Base-by-base conservation (phyloP, 2,797 vertebrate species). In the Scleropages formosus region DNA sequence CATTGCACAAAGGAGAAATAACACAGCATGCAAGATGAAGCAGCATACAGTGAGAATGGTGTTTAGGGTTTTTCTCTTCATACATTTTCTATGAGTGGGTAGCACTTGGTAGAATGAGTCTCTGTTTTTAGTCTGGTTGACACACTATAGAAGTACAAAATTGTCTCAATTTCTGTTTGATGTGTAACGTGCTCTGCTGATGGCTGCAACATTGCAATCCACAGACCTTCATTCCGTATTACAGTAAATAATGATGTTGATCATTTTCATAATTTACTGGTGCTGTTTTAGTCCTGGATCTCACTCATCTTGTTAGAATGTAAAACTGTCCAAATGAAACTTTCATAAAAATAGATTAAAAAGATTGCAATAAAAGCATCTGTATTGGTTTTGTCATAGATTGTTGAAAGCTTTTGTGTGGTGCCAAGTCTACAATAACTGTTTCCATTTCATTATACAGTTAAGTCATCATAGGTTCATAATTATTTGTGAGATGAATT, bases 371-470 rank as follows among this genome's bases (percentile, higher is more conserved):
- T 39, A 22, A 26, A 67, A 47, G 24, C n/a, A 20, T 61, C 24
- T 20, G 44, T 51, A 47, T 4, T 15, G 15, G 18, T 12, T 18
- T 11, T 15, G 15, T 24, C 18, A 67, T 69, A 26, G n/a, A 51
- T 27, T 53, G 63, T 44, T 44, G 10, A 44, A 44, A 65, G 16
- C 63, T 44, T 65, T n/a, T 63, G 27, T 63, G 44, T 39, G 63
- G 63, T 12, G 63, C 65, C 39, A 64, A 64, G 62, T 10, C 64
- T 64, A n/a, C n/a, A n/a, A n/a, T n/a, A n/a, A n/a, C n/a, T n/a
- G n/a, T 39, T 39, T 39, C 16, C 24, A 26, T 61, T 61, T n/a
- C n/a, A n/a, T n/a, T n/a, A 61, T 8, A 26, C 61, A 61, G 60
- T 61, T 24, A 24, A 15, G 49, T 26, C 67, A 39, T 39, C 39